Evolutionary conservation across 2,113 vertebrate species (phyloP), one percentile per base, ranked within the genome.

Genomic region (Hydrolagus affinis): DNA sequence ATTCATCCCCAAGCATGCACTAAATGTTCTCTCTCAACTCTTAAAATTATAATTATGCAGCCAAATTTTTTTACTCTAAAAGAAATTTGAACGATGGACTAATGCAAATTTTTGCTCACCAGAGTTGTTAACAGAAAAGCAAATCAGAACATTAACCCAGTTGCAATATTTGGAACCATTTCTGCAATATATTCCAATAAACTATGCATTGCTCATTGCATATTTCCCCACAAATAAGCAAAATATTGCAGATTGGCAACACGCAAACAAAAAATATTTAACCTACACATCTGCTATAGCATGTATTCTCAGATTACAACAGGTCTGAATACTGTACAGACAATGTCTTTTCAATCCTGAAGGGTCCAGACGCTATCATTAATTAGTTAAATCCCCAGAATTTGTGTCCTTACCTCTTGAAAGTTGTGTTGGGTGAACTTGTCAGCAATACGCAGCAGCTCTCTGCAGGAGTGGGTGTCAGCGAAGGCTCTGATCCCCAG

Each of bases 361-460:
- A 85, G 66, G 17, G 87, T 57, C 56, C 87, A 87, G 78, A 88
- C 86, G 85, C 87, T 56, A 78, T 71, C 86, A 88, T 88, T 86
- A 85, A 85, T 66, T 78, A 10, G 69, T 59, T 30, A 25, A 83
- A 72, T 68, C 86, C 68, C 71, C 0, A n/a, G 85, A 62, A 14
- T 70, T 72, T 64, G 85, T 64, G 69, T 25, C 86, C 91, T 93
- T 89, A 97, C 97, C 96, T 99, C 98, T 88, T 99, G 98, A 88
- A 99, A 99, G 89, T 99, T 99, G 91, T 99, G 97, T 85, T 99
- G 98, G 0, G 98, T 99, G 91, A 99, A 99, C 88, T 99, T 99
- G 92, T 99, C 98, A 6, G 98, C 98, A 62, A 99, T 98, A 87
- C 98, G 94, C 77, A 99, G 94, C 87, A 99, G 92, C 66, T 99